These are phyloP conservation scores for Stigmatopora argus DNA, from an alignment of 2,113 vertebrate genomes.

Conservation along the genomic window DNA sequence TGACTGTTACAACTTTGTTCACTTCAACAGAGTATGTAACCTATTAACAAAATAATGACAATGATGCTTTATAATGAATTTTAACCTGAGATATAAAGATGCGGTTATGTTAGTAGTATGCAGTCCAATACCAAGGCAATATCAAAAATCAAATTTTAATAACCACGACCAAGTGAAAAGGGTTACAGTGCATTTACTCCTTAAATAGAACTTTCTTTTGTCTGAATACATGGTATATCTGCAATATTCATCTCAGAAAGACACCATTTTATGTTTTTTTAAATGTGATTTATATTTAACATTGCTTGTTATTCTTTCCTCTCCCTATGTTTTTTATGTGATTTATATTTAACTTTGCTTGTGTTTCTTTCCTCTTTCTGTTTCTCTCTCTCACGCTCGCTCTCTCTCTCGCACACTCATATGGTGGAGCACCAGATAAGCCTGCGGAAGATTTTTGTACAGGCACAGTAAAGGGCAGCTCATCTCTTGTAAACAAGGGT, in stretches of 20 bases:
- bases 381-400: background rate
- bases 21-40: background rate
- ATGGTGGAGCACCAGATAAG: background rate
- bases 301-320: too few relatives aligned
- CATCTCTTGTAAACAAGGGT: slow-evolving; percentile 30
- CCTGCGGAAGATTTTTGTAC: background rate
- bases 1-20: background rate
- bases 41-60: background rate
- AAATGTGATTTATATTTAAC: too few relatives aligned
- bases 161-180: too few relatives aligned
- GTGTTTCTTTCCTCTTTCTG: background rate
- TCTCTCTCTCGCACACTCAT: background rate
- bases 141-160: too few relatives aligned
- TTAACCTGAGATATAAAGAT: background rate
- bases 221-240: too few relatives aligned
- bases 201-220: too few relatives aligned
- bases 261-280: too few relatives aligned
- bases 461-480: slow-evolving; percentile 52
- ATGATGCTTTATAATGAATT: background rate
- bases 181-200: too few relatives aligned
- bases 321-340: too few relatives aligned
- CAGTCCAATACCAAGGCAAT: background rate
- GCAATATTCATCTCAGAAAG: too few relatives aligned
- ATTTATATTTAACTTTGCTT: too few relatives aligned
- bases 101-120: background rate